Evolutionary conservation across 2,888 invertebrate genomes (phyloP), one percentile per base, ranked within the genome.

Genomic region (Leptarthrus brevirostris): DNA sequence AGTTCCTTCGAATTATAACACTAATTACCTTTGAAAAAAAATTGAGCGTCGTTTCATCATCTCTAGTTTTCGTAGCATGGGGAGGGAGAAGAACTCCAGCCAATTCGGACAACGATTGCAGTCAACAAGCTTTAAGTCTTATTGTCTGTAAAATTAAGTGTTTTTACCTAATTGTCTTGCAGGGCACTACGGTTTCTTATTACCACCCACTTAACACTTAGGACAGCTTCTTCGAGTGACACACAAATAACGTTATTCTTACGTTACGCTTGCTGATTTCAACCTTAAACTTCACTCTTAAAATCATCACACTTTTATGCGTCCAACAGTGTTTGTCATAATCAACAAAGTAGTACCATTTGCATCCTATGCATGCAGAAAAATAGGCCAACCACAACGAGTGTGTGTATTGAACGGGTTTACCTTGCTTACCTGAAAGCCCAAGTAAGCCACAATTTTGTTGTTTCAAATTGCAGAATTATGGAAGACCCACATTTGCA

Each of bases 401-500:
- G 58, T 18, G 54, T 14, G 22, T 53, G 24, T 53, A 10, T 4
- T 20, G 56, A 14, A 26, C 56, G 56, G 34, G 14, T 34, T 58
- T 58, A 18, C 36, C 58, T 34, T n/a, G 58, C 5, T 58, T 36
- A 20, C 36, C 58, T 36, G 58, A 36, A 58, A 58, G 58, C 58
- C n/a, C 12, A 22, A 18, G 58, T 18, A 36, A 36, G 12, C 36
- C 20, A 18, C 3, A 36, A 26, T 58, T 58, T 54, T 18, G 36
- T n/a, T 34, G 56, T 30, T 24, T 30, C 4, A 22, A n/a, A 56
- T 56, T 16, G 56, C 56, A 56, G 56, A 54, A 56, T 56, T 56
- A 56, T 56, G 30, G 30, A 26, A 56, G 56, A 56, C 56, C 56
- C 56, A 56, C 56, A 56, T 56, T 56, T 34, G 52, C 16, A 10